phyloP scores from a whole-genome alignment of 1,140 invertebrate genomes.

The Cydia fagiglandana region DNA sequence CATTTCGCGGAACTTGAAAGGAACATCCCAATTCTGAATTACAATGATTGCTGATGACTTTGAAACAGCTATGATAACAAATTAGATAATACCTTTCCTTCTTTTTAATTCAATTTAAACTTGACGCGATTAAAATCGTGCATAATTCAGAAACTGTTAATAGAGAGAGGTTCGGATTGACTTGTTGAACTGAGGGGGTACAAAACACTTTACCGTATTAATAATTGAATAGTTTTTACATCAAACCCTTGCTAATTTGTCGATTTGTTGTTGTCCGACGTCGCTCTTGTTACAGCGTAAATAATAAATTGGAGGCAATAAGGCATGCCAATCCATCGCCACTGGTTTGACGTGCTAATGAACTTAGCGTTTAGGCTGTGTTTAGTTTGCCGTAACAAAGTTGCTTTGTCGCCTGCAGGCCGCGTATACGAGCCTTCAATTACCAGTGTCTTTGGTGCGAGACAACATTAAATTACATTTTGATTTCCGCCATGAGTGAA shows the following conservation, averaged over 20 bases:
- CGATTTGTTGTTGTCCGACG: conserved; percentile 2
- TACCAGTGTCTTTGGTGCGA: conserved; percentile 1
- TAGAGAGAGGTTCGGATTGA: background rate
- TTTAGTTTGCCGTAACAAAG: conserved; percentile 23
- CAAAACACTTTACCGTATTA: background rate
- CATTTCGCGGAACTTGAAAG: conserved; percentile 46
- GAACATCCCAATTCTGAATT: conserved; percentile 30
- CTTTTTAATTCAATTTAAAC: background rate
- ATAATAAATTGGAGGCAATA: conserved; percentile 26
- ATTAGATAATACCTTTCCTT: background rate
- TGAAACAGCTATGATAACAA: conserved; percentile 18
- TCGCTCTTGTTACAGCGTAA: conserved; percentile 7
- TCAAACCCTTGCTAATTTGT: conserved; percentile 15
- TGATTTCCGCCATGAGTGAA: background rate
- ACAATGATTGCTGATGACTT: conserved; percentile 30
- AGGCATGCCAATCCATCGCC: conserved; percentile 20
- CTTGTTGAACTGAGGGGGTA: background rate
- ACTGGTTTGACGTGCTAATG: conserved; percentile 27
- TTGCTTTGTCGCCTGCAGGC: conserved; percentile 27
- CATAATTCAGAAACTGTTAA: conserved; percentile 5
- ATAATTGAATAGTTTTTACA: conserved; percentile 29
- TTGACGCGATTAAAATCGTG: background rate
- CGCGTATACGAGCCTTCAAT: conserved; percentile 23
- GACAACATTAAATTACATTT: conserved; percentile 11
- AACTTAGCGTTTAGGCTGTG: conserved; percentile 19